Evolutionary conservation across 2,113 vertebrate species (phyloP).

Genomic region (Eulemur rufifrons): DNA sequence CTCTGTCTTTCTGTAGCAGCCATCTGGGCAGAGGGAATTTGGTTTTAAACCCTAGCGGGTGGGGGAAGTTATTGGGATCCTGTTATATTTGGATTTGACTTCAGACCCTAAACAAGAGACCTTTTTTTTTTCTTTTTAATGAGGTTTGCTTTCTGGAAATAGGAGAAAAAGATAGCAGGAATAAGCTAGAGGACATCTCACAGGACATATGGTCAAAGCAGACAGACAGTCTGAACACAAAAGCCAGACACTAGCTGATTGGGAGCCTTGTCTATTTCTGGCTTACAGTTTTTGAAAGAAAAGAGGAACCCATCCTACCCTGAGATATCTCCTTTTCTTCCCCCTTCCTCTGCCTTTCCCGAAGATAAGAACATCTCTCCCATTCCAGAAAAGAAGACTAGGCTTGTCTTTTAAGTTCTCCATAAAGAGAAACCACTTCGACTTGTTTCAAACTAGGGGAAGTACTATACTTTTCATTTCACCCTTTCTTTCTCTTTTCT

Average conservation of each 20-base stretch:
- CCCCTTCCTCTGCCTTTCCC: neutral
- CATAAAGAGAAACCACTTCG: neutral
- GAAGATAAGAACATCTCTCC: slow-evolving; percentile 19
- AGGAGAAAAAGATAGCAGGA: slow-evolving; percentile 37
- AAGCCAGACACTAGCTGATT: neutral
- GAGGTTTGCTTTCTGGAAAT: slow-evolving; percentile 56
- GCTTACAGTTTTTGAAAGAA: neutral
- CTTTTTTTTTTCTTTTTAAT: neutral
- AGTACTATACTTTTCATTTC: neutral
- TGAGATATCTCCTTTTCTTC: neutral
- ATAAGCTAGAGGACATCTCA: neutral
- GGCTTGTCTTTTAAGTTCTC: neutral
- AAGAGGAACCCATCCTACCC: neutral
- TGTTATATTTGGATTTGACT: slow-evolving; percentile 80
- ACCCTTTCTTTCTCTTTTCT: neutral
- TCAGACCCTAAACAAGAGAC: slow-evolving; percentile 74
- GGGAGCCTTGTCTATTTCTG: slow-evolving; percentile 6
- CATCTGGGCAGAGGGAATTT: slow-evolving; percentile 78
- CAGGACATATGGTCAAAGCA: slow-evolving; percentile 9
- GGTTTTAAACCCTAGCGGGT: slow-evolving; percentile 73
- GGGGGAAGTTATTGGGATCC: slow-evolving; percentile 69
- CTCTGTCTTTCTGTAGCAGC: slow-evolving; percentile 73
- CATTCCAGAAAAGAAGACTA: neutral
- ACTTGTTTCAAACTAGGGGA: neutral
- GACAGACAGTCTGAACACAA: neutral